Base-by-base conservation (phyloP, 2,888 invertebrate species). In the Eledona agricola region DNA sequence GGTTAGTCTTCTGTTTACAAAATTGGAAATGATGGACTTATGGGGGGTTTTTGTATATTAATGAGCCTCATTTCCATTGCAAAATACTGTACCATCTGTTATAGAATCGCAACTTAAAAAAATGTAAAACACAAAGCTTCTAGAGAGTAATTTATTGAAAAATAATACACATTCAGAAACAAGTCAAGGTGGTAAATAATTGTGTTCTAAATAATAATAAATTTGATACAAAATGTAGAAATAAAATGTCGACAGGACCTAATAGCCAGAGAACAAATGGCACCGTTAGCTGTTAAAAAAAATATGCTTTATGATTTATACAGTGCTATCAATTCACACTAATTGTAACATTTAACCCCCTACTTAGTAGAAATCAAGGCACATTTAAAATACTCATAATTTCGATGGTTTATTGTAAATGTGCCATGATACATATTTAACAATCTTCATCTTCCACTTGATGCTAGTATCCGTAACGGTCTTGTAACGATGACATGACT, bases 401-500 rank as follows among this genome's bases (percentile, higher is more conserved):
- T 32, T 29, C 19, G 22, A 34, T 9, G 16, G 25, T 28, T 32
- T 32, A 35, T 51, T 45, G 51, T 26, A 51, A 51, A 51, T 51
- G 51, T 51, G 51, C 38, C 54, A 26, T 19, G 43, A 53, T 49
- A 16, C 26, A 28, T 10, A 11, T 34, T 42, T 22, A 53, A 19
- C 15, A 37, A 13, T 45, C 22, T 32, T 16, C 37, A 10, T 10
- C 10, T 4, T 16, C 7, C 12, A 37, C 12, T 28, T n/a, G 10
- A 6, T 66, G 67, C 65, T 70, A 72, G 64, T 72, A 71, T 57
- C 71, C 71, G 53, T 72, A 72, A 26, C 70, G 69, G 50, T 72
- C 72, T 83, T 96, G 96, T 72, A 97, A 82, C 62, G 94, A 93
- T 57, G 89, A 88, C 82, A 96, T 94, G 10, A 97, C 89, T 66